Base-by-base conservation (phyloP, 2,888 invertebrate species). In the Agrilus cyanescens region DNA sequence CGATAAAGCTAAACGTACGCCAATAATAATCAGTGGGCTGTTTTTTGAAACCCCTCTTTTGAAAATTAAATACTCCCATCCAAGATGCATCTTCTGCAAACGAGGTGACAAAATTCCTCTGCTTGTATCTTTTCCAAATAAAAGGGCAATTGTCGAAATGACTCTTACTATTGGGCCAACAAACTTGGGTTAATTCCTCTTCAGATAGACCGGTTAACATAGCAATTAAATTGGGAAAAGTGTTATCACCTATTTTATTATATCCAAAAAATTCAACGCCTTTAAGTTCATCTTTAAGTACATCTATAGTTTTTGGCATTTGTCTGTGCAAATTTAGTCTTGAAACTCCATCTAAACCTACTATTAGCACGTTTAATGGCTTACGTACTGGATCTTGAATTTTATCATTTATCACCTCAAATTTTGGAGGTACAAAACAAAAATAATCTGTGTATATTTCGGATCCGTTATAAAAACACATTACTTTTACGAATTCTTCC, bases 181-280 rank as follows among this genome's bases (percentile, higher is more conserved):
- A 89, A 0, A 65, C 71, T 43, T 68, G 66, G 38, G 69, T 69
- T 36, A 88, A 61, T 55, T 88, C 84, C 1, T 69, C 68, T 20
- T 77, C 77, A 33, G 73, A 75, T 34, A 80, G 60, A 0, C 93
- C 93, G 3, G 80, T 77, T 10, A 93, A 67, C 47, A 88, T 74
- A 0, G 94, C 85, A 6, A 85, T 76, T 45, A 95, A 62, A 63
- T 95, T 95, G 1, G 91, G 90, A 61, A 86, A 93, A 0, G 94
- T 94, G 63, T 94, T 95, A 63, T 94, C 94, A 3, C 81, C 95
- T 7, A 95, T 85, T 73, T 94, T 95, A 60, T 87, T 91, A 64
- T 89, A 93, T 4, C 94, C 95, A 50, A 82, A 65, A 60, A 95
- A 71, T 60, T 89, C 89, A 39, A 86, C 73, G 32, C 82, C 81